Percentiles rank a stretch among this genome's conserved stretches.
Conservation (phyloP, 2,888 invertebrate species). For the Brassicogethes aeneus region DNA sequence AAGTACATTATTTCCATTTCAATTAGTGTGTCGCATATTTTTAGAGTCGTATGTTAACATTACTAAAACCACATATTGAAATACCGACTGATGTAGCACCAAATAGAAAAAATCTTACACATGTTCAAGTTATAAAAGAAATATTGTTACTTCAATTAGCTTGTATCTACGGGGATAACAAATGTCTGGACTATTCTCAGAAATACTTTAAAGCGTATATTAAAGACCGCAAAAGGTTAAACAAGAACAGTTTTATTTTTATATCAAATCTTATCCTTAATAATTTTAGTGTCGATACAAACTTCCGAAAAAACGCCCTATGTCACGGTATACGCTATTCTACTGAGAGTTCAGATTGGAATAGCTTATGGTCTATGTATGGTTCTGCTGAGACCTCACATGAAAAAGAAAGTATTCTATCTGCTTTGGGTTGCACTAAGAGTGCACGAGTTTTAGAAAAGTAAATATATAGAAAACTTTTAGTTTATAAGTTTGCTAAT, state of each 20-base stretch:
- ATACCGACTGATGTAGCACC: conserved; percentile 1
- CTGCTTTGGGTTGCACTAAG: conserved; percentile 45
- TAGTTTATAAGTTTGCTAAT: conserved; percentile 21
- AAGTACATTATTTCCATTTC: too few relatives aligned
- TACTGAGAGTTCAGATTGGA: not conserved
- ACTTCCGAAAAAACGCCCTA: not conserved
- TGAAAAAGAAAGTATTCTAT: conserved; percentile 42
- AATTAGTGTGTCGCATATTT: too few relatives aligned
- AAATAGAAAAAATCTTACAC: conserved; percentile 22
- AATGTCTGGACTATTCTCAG: too few relatives aligned
- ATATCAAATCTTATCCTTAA: too few relatives aligned
- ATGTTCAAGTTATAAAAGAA: conserved; percentile 50
- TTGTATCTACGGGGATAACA: not conserved
- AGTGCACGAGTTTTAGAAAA: conserved; percentile 31
- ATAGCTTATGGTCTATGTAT: conserved; percentile 4
- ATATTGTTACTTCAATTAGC: conserved; percentile 50
- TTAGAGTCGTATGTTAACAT: not conserved
- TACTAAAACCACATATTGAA: not conserved
- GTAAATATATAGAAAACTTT: conserved; percentile 11
- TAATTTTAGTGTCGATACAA: not conserved
- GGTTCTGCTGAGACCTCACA: conserved; percentile 26
- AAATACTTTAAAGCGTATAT: too few relatives aligned
- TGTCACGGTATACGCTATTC: not conserved
- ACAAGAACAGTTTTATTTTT: too few relatives aligned
- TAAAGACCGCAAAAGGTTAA: too few relatives aligned